Percentiles rank a stretch among this genome's conserved stretches.
Conservation (phyloP, 2,113 vertebrate genomes). For the Pluvianellus socialis region DNA sequence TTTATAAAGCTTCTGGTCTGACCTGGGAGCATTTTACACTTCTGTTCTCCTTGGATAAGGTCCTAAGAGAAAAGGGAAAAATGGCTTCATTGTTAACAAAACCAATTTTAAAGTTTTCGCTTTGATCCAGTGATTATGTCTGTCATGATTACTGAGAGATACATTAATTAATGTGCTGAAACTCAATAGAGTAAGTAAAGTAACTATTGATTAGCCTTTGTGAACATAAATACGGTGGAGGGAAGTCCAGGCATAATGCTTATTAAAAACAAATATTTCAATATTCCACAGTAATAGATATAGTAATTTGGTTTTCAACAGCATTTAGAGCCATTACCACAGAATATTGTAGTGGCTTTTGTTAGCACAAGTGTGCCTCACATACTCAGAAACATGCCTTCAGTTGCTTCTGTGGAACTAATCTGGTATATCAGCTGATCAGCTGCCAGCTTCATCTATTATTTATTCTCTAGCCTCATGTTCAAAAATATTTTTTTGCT, state of each 20-base stretch:
- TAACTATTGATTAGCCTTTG: background rate
- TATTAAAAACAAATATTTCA: conserved; percentile 9
- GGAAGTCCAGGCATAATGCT: background rate
- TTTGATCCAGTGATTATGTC: background rate
- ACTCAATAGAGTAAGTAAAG: background rate
- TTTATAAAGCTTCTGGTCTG: background rate
- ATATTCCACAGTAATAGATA: background rate
- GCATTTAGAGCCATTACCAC: background rate
- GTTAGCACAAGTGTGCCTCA: background rate
- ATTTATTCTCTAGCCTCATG: background rate
- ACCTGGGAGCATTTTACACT: background rate
- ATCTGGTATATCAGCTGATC: background rate
- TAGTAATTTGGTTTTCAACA: background rate
- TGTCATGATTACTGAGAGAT: background rate
- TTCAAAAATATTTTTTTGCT: background rate
- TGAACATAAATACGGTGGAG: background rate
- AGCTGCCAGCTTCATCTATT: background rate
- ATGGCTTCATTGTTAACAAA: background rate
- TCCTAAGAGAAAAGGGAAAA: background rate
- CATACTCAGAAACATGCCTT: background rate
- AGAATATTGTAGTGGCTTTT: background rate
- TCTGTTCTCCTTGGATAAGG: background rate
- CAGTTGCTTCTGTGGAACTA: background rate
- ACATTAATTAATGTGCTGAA: background rate
- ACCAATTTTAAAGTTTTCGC: background rate